Base-by-base conservation (phyloP, 2,797 vertebrate species). In the Galagoides demidoff region DNA sequence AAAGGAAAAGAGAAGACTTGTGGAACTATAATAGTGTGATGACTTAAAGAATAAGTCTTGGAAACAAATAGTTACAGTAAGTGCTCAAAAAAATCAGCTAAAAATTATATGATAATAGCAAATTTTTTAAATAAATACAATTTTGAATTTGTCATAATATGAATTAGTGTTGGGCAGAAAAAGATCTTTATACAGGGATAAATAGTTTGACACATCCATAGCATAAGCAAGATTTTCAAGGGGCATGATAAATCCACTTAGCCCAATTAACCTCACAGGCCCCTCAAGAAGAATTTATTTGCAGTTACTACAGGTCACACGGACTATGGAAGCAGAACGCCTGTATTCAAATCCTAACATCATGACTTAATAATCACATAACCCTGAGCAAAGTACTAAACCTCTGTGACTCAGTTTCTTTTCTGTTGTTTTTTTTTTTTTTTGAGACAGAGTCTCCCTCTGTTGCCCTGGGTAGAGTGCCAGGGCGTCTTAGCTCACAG, bases 271-370 rank as follows among this genome's bases (percentile, higher is more conserved):
- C 52, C 27, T 85, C 68, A 78, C 19, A 52, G 55, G n/a, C 14
- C 45, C 11, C 45, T 45, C 45, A 45, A 11, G 45, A 45, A 45
- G 45, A 45, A 45, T 45, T 45, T 63, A 63, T 73, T 71, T 92
- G n/a, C 52, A 85, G 8, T 25, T 43, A 77, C n/a, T 52, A 83
- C 17, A 73, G n/a, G 31, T 83, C 87, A 13, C 25, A 77, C 27
- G 61, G 23, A 87, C 25, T 63, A 2, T 55, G 16, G 22, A 90
- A 88, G 89, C 6, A 82, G n/a, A 39, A n/a, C 68, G 5, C 76
- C 57, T 94, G 2, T 66, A 96, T 43, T 95, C 61, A 85, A 93
- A 96, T 85, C 66, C n/a, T 39, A 90, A 87, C 9, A 89, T 71
- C 59, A 73, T 1, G 3, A 81, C 29, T 79, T 92, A 83, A 70